Conservation (phyloP, 2,113 vertebrate genomes). For the Eurystomus gularis region DNA sequence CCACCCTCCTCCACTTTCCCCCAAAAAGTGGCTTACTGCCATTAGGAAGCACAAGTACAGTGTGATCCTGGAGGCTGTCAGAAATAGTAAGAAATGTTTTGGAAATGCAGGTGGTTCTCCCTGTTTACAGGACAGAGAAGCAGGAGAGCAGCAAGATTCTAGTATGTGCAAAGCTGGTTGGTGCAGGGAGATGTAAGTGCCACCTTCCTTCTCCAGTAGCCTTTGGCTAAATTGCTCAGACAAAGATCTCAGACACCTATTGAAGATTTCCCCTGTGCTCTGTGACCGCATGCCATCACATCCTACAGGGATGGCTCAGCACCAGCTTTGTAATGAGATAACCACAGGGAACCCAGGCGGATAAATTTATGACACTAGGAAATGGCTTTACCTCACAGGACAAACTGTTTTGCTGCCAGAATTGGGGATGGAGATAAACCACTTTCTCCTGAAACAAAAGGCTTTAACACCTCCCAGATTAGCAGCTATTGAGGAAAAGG, state of each 20-base stretch:
- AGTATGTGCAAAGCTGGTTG: not conserved
- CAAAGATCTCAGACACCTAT: not conserved
- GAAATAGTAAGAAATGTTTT: not conserved
- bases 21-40: not conserved
- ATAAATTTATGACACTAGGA: not conserved
- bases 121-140: not conserved
- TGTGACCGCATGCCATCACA: not conserved
- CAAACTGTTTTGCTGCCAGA: not conserved
- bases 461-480: slow-evolving; percentile 4
- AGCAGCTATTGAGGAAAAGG: not conserved
- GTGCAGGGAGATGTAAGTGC: not conserved
- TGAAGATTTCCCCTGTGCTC: not conserved
- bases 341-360: not conserved
- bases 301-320: not conserved
- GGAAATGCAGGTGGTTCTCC: not conserved
- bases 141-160: not conserved
- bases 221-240: not conserved
- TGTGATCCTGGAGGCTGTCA: not conserved
- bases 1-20: not conserved
- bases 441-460: slow-evolving; percentile 37
- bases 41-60: not conserved
- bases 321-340: not conserved
- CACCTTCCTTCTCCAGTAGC: not conserved
- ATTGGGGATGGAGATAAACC: not conserved
- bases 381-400: not conserved